Percentiles rank a stretch among this genome's conserved stretches.
Evolutionary conservation across 2,797 vertebrate genomes (phyloP).

Genomic region (Buphagus erythrorhynchus): DNA sequence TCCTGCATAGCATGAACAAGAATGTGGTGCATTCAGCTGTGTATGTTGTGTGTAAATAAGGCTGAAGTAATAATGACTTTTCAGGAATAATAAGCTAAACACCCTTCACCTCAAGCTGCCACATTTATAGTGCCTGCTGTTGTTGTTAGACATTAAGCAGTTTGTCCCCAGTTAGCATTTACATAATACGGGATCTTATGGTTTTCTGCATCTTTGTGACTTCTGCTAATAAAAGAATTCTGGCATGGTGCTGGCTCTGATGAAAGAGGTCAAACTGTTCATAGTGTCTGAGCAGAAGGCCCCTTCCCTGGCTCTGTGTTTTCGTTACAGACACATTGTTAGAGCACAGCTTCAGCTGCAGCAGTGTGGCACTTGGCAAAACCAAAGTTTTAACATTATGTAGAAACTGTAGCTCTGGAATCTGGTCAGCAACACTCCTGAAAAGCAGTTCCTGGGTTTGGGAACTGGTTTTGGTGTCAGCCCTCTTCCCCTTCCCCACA

Average conservation of each 20-base stretch:
- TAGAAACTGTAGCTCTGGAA: background rate
- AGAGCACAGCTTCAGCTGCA: background rate
- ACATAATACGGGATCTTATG: constrained; percentile 6
- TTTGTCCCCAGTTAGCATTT: constrained; percentile 34
- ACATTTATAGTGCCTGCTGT: constrained; percentile 1
- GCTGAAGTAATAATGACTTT: constrained; percentile 35
- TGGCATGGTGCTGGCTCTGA: background rate
- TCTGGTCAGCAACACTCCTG: background rate
- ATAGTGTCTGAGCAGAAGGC: background rate
- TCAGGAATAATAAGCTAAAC: constrained; percentile 38
- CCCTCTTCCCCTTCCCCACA: background rate
- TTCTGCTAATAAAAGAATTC: constrained; percentile 3
- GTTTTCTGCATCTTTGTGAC: constrained; percentile 16
- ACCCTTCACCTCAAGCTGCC: constrained; percentile 11
- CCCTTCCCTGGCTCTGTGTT: background rate
- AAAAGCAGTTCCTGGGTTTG: background rate
- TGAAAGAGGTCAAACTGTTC: constrained; percentile 34
- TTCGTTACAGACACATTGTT: background rate
- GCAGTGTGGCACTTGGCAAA: background rate
- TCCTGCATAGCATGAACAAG: background rate
- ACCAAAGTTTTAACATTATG: background rate
- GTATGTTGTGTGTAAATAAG: background rate
- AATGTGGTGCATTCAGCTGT: background rate
- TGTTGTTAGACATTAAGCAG: constrained; percentile 3
- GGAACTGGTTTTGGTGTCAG: background rate